A percentile compares a stretch with the other conserved stretches of the same genome.
These are phyloP conservation scores for Cosmorhoe ocellata DNA, from an alignment of 2,888 invertebrate species.

Conservation along the genomic window DNA sequence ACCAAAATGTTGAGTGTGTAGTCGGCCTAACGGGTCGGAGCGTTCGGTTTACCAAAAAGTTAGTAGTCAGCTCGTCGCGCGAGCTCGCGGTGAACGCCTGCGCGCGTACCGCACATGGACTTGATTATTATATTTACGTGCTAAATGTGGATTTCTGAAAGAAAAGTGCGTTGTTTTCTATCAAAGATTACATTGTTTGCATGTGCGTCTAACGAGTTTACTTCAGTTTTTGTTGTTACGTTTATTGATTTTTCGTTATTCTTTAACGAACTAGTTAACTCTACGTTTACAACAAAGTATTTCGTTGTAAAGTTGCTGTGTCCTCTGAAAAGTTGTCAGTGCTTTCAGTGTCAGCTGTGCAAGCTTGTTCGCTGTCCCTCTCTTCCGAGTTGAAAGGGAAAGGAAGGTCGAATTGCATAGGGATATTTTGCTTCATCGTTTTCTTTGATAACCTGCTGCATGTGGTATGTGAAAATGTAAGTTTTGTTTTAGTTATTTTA, in stretches of 20 bases:
- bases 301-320: slow-evolving; percentile 53
- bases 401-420: slow-evolving; percentile 63
- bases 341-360: slow-evolving; percentile 77
- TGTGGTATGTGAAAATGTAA: slow-evolving; percentile 68
- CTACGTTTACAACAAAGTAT: slow-evolving; percentile 46
- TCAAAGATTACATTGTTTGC: slow-evolving; percentile 40
- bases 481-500: slow-evolving; percentile 38
- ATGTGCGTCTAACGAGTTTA: slow-evolving; percentile 44
- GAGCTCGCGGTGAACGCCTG: slow-evolving; percentile 66
- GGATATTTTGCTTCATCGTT: slow-evolving; percentile 72
- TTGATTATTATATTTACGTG: slow-evolving; percentile 62
- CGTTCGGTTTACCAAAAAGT: slow-evolving; percentile 57
- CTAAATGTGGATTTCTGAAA: slow-evolving; percentile 48
- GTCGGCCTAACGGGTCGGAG: slow-evolving; percentile 45
- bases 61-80: slow-evolving; percentile 67
- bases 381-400: slow-evolving; percentile 68
- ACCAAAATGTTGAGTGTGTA: slow-evolving; percentile 35
- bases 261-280: slow-evolving; percentile 44
- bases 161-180: slow-evolving; percentile 51
- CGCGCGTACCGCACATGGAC: slow-evolving; percentile 54
- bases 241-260: slow-evolving; percentile 49
- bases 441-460: slow-evolving; percentile 55
- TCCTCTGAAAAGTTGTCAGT: slow-evolving; percentile 73
- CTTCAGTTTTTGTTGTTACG: slow-evolving; percentile 30
- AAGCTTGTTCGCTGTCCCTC: slow-evolving; percentile 61